Conservation (phyloP, 2,797 vertebrate species). For the Sylvia borin region DNA sequence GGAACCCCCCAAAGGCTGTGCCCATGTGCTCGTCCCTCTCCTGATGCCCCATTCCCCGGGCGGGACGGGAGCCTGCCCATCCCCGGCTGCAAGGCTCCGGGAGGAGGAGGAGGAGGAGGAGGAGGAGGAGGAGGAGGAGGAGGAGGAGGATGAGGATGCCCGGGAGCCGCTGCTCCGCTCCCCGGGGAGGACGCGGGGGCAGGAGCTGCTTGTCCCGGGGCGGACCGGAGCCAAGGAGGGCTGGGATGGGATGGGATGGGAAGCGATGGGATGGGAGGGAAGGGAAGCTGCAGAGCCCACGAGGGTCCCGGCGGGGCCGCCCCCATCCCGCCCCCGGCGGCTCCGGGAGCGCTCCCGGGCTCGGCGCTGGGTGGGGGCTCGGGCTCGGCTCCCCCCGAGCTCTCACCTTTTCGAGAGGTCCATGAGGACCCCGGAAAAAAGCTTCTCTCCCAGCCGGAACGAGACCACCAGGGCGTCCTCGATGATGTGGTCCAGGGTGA, state of each 20-base stretch:
- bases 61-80: background rate
- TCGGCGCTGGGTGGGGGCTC: background rate
- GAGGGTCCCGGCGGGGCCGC: background rate
- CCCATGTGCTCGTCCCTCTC: background rate
- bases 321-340: background rate
- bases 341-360: background rate
- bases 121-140: background rate
- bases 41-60: background rate
- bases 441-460: constrained; percentile 90
- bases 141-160: background rate
- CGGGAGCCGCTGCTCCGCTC: background rate
- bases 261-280: background rate
- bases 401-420: constrained; percentile 93
- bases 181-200: no score
- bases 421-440: constrained; percentile 97
- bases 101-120: background rate
- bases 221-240: background rate
- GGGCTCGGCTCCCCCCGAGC: background rate
- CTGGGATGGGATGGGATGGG: background rate
- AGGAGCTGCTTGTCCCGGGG: background rate
- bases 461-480: constrained; percentile 97
- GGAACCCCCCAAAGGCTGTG: background rate
- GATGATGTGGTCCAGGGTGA: constrained; percentile 95
- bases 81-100: background rate
- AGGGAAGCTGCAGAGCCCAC: background rate